Base-by-base conservation (phyloP, 2,888 invertebrate species). In the Ophion ellenae region DNA sequence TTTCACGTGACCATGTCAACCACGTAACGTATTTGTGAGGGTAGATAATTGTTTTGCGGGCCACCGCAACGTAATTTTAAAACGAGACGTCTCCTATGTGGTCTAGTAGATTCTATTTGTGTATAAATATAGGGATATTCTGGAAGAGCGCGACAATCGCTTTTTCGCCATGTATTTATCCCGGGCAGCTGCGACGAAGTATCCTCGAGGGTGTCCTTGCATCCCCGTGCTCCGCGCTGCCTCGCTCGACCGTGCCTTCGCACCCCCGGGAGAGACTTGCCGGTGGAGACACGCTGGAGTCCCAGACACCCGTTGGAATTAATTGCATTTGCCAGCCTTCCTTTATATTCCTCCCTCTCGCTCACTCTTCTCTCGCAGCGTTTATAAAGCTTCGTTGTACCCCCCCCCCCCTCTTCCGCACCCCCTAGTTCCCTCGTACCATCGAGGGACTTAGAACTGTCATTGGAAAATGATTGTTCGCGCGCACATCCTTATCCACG, bases 321-420 rank as follows among this genome's bases (percentile, higher is more conserved):
- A 92, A 92, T 91, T 88, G 90, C 89, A 91, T 89, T 90, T 88
- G 86, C 87, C 88, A 89, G 90, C 87, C 88, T 90, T 90, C 88
- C 88, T 90, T 90, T 90, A 89, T 90, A 57, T 81, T 20, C 28
- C 59, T 78, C 11, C 11, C 17, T 53, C 17, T 53, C 4, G 53
- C 53, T 53, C 57, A 67, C 24, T 40, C 28, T 20, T 28, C 59
- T 45, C 32, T 45, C 32, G 20, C 67, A 9, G 57, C 83, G 81
- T 90, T 91, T 89, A 86, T 88, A 89, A 90, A 91, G 91, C 90
- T 90, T 90, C 89, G 88, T 73, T 87, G 83, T 64, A 63, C n/a
- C 66, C 28, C 64, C 59, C n/a, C 40, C 36, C 32, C 36, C 53
- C 10, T 40, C 11, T 11, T 73, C 57, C 57, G 59, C 28, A 47